These are phyloP conservation scores for Tiaroga cobitis DNA, from an alignment of 2,797 vertebrate genomes.

Conservation along the genomic window DNA sequence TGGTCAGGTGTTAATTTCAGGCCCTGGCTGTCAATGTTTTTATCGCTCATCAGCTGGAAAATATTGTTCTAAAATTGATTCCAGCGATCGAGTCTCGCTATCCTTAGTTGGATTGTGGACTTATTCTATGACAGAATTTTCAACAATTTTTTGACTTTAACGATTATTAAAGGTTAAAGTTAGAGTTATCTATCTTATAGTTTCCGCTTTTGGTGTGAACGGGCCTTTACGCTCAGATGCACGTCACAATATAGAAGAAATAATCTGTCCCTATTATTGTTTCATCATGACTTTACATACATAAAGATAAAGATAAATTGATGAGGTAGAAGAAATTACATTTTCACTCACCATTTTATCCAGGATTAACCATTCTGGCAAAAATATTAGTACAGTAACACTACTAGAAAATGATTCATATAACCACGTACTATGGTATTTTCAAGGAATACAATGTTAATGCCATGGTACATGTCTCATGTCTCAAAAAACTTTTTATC, in stretches of 20 bases:
- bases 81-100: background rate
- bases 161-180: background rate
- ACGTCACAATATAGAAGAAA: too few species aligned
- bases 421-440: background rate
- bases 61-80: background rate
- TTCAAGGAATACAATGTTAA: background rate
- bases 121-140: background rate
- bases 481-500: background rate
- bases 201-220: background rate
- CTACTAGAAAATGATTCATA: background rate
- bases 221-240: background rate
- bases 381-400: background rate
- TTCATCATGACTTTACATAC: background rate
- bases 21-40: background rate
- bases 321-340: too few species aligned
- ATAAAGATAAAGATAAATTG: background rate
- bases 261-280: background rate
- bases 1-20: too few species aligned
- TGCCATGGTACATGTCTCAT: too few species aligned
- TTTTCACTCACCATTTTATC: too few species aligned
- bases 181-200: background rate
- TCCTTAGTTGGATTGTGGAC: background rate
- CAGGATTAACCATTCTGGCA: too few species aligned
- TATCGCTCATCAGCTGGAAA: background rate
- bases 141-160: too few species aligned